phyloP scores from a whole-genome alignment of 2,113 vertebrate genomes.

The Ictalurus furcatus region DNA sequence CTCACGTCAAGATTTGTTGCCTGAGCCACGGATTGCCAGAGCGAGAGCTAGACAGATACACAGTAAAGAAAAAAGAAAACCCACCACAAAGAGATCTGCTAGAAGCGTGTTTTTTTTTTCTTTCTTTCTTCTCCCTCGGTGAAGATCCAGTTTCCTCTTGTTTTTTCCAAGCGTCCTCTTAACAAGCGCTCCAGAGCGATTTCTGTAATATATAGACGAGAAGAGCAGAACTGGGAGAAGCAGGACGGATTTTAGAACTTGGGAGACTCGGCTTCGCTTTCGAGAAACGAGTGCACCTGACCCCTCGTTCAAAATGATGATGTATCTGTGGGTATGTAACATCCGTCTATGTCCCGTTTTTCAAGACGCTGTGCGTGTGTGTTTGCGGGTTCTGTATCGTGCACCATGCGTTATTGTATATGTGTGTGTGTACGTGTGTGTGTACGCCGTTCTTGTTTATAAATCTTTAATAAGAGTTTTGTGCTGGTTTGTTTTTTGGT shows the following conservation, averaged over 20 bases:
- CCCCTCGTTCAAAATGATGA: conserved; percentile 86
- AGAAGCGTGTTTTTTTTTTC: conserved; percentile 67
- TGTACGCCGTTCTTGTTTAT: not conserved
- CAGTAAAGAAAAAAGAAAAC: conserved; percentile 52
- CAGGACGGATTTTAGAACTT: conserved; percentile 76
- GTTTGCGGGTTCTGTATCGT: conserved; percentile 10
- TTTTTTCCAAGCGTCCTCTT: conserved; percentile 69
- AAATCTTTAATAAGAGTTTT: not conserved
- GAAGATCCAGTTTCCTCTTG: conserved; percentile 73
- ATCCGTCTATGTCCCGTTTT: conserved; percentile 42
- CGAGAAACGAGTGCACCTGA: conserved; percentile 65
- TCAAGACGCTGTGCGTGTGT: conserved; percentile 13
- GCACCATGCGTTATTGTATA: not conserved
- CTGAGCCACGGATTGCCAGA: conserved; percentile 77
- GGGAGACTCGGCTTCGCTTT: conserved; percentile 78
- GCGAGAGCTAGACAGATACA: conserved; percentile 53
- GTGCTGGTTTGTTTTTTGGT: not conserved
- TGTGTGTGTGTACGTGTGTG: conserved; percentile 23
- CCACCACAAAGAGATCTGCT: conserved; percentile 59
- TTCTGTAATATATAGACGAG: conserved; percentile 72
- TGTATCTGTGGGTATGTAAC: conserved; percentile 94
- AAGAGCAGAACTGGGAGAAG: conserved; percentile 40
- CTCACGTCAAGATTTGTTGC: conserved; percentile 80
- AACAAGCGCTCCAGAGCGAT: conserved; percentile 69
- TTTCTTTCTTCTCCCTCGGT: conserved; percentile 51